These are phyloP conservation scores for Pseudomyrmex pallidus DNA, from an alignment of 1,140 invertebrate species.

Conservation along the genomic window DNA sequence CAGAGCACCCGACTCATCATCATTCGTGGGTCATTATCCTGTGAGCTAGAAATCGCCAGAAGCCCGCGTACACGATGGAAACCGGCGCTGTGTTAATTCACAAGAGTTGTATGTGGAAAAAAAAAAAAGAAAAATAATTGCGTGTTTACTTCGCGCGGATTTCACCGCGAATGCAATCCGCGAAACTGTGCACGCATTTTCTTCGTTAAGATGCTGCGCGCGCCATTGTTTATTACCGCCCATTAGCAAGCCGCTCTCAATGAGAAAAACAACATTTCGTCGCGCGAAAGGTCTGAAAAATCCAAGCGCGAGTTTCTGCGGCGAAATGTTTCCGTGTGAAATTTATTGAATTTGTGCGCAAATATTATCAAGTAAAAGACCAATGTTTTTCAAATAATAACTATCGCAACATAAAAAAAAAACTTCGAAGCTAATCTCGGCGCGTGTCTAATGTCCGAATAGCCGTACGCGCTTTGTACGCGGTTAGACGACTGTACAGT, in stretches of 20 bases:
- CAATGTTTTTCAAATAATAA: not conserved
- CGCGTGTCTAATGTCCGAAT: no score
- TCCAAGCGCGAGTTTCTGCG: not conserved
- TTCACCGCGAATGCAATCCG: constrained; percentile 54
- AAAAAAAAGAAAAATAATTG: constrained; percentile 64
- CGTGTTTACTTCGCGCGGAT: constrained; percentile 59
- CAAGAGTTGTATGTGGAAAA: not conserved
- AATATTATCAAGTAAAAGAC: not conserved
- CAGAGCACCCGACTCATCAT: not conserved
- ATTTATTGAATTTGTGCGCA: no score
- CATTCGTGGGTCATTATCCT: constrained; percentile 35
- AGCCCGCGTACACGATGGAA: not conserved
- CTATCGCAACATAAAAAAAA: no score
- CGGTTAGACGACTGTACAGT: constrained; percentile 44
- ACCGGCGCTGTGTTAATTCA: constrained; percentile 8
- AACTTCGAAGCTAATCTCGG: no score
- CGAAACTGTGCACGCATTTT: constrained; percentile 35
- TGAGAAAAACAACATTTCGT: constrained; percentile 12
- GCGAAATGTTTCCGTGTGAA: no score
- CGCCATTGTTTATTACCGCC: constrained; percentile 11
- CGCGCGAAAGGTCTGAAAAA: not conserved
- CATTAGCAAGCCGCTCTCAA: not conserved
- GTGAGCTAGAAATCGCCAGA: constrained; percentile 61
- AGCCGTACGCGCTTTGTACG: not conserved
- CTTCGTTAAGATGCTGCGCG: constrained; percentile 32